Evolutionary conservation across 2,797 vertebrate genomes (phyloP).

Genomic region (Epinephelus malabaricus): DNA sequence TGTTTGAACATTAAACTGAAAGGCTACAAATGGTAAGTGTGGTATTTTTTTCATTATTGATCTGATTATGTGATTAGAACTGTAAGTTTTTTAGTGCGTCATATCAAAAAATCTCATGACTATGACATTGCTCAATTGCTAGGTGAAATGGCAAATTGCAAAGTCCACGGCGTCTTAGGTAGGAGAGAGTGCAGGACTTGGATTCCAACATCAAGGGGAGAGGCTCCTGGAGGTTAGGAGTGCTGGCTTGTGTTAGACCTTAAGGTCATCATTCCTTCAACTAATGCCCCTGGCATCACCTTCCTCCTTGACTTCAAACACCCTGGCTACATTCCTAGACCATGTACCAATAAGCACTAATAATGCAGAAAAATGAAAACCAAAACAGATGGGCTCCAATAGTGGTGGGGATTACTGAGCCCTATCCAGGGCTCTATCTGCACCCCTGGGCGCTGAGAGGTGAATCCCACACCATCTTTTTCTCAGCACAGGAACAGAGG

Average conservation of each 20-base stretch:
- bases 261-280: conserved; percentile 87
- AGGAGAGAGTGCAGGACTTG: conserved; percentile 55
- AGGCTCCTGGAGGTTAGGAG: conserved; percentile 78
- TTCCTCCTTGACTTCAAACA: conserved; percentile 89
- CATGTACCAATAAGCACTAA: conserved; percentile 92
- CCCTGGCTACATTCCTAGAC: conserved; percentile 87
- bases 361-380: conserved; percentile 92
- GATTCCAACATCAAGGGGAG: conserved; percentile 80
- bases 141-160: conserved; percentile 46
- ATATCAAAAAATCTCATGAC: conserved; percentile 4
- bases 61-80: background rate
- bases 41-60: background rate
- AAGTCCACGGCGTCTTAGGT: conserved; percentile 39
- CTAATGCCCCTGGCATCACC: conserved; percentile 88
- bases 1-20: background rate
- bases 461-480: conserved; percentile 78
- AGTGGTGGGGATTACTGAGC: conserved; percentile 84
- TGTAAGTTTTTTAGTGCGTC: background rate
- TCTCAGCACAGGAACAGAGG: conserved; percentile 72
- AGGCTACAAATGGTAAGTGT: background rate
- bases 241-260: conserved; percentile 86
- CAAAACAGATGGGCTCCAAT: conserved; percentile 91
- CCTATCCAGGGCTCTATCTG: conserved; percentile 84
- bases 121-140: conserved; percentile 28
- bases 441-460: conserved; percentile 82